Conservation (phyloP, 2,113 vertebrate species). For the Peromyscus polionotus region DNA sequence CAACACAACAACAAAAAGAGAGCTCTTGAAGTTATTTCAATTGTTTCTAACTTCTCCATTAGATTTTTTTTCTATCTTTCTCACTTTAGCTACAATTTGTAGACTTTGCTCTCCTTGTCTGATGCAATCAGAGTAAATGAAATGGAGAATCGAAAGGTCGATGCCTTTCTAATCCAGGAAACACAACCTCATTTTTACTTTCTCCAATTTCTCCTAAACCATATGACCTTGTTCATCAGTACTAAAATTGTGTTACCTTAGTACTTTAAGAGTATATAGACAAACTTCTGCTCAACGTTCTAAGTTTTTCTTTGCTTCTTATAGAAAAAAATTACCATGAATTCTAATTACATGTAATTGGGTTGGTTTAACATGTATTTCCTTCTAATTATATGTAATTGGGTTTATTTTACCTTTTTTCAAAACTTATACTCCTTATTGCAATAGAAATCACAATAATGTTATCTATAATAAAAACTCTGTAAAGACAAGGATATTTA, state of each 20-base stretch:
- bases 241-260: slow-evolving; percentile 27
- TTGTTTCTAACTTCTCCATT: slow-evolving; percentile 47
- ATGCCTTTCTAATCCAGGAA: slow-evolving; percentile 68
- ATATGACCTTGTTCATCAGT: slow-evolving; percentile 45
- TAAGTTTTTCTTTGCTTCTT: background rate
- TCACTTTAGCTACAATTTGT: slow-evolving; percentile 54
- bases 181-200: slow-evolving; percentile 55
- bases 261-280: slow-evolving; percentile 1
- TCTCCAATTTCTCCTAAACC: slow-evolving; percentile 39
- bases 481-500: background rate
- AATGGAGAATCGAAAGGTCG: slow-evolving; percentile 59
- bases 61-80: slow-evolving; percentile 31
- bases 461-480: background rate
- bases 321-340: background rate
- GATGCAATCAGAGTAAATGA: slow-evolving; percentile 65
- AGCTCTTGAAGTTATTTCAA: slow-evolving; percentile 33
- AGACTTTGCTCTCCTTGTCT: slow-evolving; percentile 64
- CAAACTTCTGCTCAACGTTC: background rate
- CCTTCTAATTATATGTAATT: background rate
- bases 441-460: background rate
- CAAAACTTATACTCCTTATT: background rate
- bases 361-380: background rate
- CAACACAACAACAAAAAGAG: background rate
- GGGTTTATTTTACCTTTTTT: background rate
- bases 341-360: background rate